Evolutionary conservation across 2,797 vertebrate genomes (phyloP).

Genomic region (Alcedo quadribrachys): DNA sequence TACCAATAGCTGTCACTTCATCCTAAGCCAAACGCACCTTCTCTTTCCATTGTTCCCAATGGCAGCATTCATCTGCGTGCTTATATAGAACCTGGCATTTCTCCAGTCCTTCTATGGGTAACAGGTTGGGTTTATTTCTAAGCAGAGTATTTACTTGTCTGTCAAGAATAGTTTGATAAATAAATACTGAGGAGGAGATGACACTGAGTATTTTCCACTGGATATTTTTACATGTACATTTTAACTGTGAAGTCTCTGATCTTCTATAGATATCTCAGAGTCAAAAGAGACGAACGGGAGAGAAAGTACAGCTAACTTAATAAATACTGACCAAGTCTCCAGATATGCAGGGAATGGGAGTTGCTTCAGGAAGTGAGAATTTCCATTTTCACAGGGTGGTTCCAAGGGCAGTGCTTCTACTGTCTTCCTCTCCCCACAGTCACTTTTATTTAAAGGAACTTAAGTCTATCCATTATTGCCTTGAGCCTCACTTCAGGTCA

Average conservation of each 20-base stretch:
- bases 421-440: background rate
- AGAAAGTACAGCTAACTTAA: background rate
- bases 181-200: background rate
- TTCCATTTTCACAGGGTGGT: background rate
- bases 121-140: background rate
- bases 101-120: background rate
- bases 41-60: background rate
- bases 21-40: background rate
- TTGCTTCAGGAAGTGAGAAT: conserved; percentile 7
- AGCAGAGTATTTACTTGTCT: background rate
- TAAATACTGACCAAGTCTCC: background rate
- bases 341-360: background rate
- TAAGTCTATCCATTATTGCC: conserved; percentile 8
- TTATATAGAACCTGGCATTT: background rate
- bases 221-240: background rate
- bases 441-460: conserved; percentile 43
- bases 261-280: background rate
- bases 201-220: background rate
- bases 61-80: background rate
- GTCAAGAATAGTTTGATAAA: background rate
- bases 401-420: background rate
- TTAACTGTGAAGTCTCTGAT: background rate
- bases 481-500: conserved; percentile 18
- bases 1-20: background rate
- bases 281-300: background rate